phyloP scores from a whole-genome alignment of 2,113 vertebrate genomes.

The Hippocampus mohnikei region DNA sequence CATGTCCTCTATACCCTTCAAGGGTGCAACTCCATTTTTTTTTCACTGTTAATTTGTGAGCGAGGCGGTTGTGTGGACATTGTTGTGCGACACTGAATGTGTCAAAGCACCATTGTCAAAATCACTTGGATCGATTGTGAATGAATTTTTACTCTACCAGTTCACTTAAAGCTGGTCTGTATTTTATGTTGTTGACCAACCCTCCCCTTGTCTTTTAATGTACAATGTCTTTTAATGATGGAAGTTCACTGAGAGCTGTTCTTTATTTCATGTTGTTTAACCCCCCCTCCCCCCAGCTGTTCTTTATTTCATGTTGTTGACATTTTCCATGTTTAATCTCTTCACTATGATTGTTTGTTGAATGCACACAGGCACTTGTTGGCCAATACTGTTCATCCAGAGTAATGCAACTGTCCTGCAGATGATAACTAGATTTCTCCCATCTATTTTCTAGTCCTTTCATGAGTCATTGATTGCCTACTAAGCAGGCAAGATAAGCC shows the following conservation, averaged over 20 bases:
- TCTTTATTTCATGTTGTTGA: not conserved
- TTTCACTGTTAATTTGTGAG: conserved; percentile 44
- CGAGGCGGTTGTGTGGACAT: conserved; percentile 57
- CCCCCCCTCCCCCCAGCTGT: not conserved
- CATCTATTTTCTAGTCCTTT: not conserved
- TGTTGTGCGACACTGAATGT: conserved; percentile 52
- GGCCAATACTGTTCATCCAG: not conserved
- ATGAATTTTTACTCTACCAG: conserved; percentile 34
- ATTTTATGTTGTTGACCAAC: not conserved
- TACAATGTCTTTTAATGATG: no score
- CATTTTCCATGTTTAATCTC: not conserved
- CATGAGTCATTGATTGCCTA: no score
- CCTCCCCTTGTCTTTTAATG: not conserved
- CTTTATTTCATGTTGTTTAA: no score
- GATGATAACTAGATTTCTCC: not conserved
- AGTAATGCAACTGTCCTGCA: not conserved
- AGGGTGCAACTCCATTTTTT: conserved; percentile 51
- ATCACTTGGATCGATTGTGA: conserved; percentile 42
- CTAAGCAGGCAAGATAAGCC: no score
- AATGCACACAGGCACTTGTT: not conserved
- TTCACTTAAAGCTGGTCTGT: not conserved
- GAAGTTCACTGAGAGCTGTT: no score
- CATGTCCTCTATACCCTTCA: conserved; percentile 42
- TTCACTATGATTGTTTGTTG: not conserved
- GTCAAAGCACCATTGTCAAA: conserved; percentile 25